Base-by-base conservation (phyloP, 2,113 vertebrate genomes). In the Forbesichthys agassizii region DNA sequence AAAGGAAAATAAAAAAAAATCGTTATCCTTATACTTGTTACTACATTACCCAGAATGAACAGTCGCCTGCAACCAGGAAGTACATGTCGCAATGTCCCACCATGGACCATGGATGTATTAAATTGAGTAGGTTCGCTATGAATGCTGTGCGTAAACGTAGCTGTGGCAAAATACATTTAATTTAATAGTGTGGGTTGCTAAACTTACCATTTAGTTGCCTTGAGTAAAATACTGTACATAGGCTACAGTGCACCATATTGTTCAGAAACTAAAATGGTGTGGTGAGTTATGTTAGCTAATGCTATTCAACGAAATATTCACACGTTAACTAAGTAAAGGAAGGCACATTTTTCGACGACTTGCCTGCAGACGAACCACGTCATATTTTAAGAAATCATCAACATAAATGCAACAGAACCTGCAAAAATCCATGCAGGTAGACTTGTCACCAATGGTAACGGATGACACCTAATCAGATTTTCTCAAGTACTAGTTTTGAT, bases 1-100 rank as follows among this genome's bases (percentile, higher is more conserved):
- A 16, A 16, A 16, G 16, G 16, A 16, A 16, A 16, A 16, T 16
- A 16, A 16, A 16, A 16, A 16, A 16, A 16, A n/a, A n/a, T n/a
- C n/a, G 16, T 16, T 16, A 16, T 16, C 16, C 16, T 16, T 16
- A 16, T 16, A 27, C 10, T 12, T 54, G 53, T 7, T 53, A 87
- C 85, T 86, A 83, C 82, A 0, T 3, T 86, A 81, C 89, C 90
- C 90, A 89, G 1, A 88, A 86, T 84, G 67, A 84, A 58, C 1
- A 10, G 16, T 57, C 8, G 11, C 5, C 4, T 9, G 64, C 63
- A 80, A 89, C 84, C 86, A 87, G 91, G 91, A 90, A 88, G 47
- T 20, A 48, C 5, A 53, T 33, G 14, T 46, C 33, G 11, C 27
- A 36, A 14, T 14, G 16, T 55, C 49, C 54, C 14, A 18, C 54